phyloP scores from a whole-genome alignment of 2,888 invertebrate species.

The Corbicula japonica region DNA sequence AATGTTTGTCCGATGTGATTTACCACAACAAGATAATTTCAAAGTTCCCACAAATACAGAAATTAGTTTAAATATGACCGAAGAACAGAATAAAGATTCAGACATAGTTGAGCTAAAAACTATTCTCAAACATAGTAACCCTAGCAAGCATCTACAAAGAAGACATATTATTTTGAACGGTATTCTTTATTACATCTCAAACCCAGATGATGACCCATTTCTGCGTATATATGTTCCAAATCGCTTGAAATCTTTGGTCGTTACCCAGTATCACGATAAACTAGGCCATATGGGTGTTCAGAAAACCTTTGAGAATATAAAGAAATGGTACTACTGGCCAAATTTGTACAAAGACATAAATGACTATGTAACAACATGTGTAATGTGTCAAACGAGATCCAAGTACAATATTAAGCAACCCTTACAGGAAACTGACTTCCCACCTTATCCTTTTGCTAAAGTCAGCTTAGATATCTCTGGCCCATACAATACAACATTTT shows the following conservation, averaged over 20 bases:
- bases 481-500: conserved; percentile 34
- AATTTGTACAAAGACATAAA: conserved; percentile 53
- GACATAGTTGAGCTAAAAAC: neutral
- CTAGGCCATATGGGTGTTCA: conserved; percentile 52
- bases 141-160: neutral
- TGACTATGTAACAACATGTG: conserved; percentile 26
- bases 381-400: conserved; percentile 44
- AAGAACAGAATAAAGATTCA: neutral
- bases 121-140: conserved; percentile 22
- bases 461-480: conserved; percentile 38
- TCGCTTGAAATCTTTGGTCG: neutral
- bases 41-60: neutral
- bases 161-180: neutral
- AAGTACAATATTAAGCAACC: conserved; percentile 26
- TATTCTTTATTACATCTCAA: conserved; percentile 4
- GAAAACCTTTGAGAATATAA: conserved; percentile 46
- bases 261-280: conserved; percentile 41
- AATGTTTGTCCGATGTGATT: conserved; percentile 13
- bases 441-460: conserved; percentile 41
- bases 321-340: conserved; percentile 42
- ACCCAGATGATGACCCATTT: neutral
- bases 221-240: conserved; percentile 9
- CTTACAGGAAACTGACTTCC: conserved; percentile 46
- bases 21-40: neutral
- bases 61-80: neutral